These are phyloP conservation scores for Arrhamphus sclerolepis DNA, from an alignment of 2,797 vertebrate species.

Conservation along the genomic window DNA sequence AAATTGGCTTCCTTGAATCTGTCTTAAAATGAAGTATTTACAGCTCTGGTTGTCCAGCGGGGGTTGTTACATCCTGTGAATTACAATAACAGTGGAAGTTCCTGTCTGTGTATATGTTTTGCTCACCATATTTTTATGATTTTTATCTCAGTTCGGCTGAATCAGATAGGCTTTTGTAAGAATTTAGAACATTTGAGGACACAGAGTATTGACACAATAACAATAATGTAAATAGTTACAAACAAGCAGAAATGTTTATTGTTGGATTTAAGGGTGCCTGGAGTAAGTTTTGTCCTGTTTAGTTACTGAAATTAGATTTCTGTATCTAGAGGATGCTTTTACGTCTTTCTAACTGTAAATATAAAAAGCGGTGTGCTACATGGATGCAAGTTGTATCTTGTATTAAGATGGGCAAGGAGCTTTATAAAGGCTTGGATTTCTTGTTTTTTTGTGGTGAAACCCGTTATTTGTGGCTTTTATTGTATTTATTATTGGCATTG, in stretches of 20 bases:
- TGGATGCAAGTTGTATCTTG: background rate
- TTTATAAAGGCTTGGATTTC: background rate
- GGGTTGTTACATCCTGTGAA: no score
- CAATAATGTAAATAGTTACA: background rate
- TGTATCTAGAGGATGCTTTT: constrained; percentile 1
- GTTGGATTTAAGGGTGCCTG: constrained; percentile 6
- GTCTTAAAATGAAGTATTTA: no score
- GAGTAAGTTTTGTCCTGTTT: constrained; percentile 1
- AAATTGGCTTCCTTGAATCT: background rate
- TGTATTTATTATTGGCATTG: no score
- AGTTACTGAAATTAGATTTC: constrained; percentile 1
- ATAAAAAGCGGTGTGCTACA: background rate
- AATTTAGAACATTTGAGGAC: background rate
- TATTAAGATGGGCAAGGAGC: background rate
- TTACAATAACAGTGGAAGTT: no score
- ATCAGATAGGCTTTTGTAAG: no score
- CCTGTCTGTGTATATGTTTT: no score
- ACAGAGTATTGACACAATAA: background rate
- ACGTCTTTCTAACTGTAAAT: constrained; percentile 1
- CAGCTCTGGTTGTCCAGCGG: no score
- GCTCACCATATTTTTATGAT: no score
- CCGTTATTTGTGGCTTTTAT: background rate
- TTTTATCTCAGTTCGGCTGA: no score
- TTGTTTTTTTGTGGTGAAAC: background rate
- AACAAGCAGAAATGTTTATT: constrained; percentile 14